A percentile compares a stretch with the other conserved stretches of the same genome.
phyloP scores from a whole-genome alignment of 1,140 invertebrate species.

The Caligus rogercresseyi region DNA sequence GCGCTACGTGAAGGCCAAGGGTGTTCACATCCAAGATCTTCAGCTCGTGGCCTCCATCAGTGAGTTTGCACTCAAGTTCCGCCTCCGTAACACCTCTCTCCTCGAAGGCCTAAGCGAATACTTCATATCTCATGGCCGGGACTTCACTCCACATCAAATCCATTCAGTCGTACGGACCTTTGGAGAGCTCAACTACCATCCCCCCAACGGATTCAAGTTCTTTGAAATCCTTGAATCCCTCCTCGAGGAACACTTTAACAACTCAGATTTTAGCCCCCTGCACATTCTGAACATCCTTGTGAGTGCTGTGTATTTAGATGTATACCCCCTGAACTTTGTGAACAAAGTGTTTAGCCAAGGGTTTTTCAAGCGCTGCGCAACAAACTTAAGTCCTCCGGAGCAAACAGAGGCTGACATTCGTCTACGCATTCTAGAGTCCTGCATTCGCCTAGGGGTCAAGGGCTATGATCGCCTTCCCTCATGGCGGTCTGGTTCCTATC shows the following conservation, averaged over 20 bases:
- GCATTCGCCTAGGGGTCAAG: too few relatives aligned
- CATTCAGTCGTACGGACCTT: constrained; percentile 40
- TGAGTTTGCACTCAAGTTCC: constrained; percentile 41
- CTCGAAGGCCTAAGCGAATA: constrained; percentile 39
- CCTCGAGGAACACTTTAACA: constrained; percentile 40
- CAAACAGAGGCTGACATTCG: too few relatives aligned
- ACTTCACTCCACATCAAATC: constrained; percentile 35
- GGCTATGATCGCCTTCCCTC: too few relatives aligned
- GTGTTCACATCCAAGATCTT: constrained; percentile 32
- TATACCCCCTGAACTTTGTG: constrained; percentile 42
- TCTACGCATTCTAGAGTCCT: too few relatives aligned
- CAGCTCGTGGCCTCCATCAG: constrained; percentile 38
- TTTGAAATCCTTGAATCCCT: constrained; percentile 38
- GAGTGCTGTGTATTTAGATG: constrained; percentile 42
- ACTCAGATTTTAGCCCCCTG: constrained; percentile 36
- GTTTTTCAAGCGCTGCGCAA: constrained; percentile 41
- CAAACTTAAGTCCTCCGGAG: too few relatives aligned
- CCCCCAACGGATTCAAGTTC: constrained; percentile 35
- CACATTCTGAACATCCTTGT: constrained; percentile 42
- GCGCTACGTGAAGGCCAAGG: constrained; percentile 39
- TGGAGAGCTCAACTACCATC: constrained; percentile 41
- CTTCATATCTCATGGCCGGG: constrained; percentile 34
- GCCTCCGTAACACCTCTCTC: constrained; percentile 38
- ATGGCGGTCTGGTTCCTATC: too few relatives aligned
- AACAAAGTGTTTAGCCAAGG: constrained; percentile 40